phyloP scores from a whole-genome alignment of 2,888 invertebrate genomes.

The Agrotis puta region DNA sequence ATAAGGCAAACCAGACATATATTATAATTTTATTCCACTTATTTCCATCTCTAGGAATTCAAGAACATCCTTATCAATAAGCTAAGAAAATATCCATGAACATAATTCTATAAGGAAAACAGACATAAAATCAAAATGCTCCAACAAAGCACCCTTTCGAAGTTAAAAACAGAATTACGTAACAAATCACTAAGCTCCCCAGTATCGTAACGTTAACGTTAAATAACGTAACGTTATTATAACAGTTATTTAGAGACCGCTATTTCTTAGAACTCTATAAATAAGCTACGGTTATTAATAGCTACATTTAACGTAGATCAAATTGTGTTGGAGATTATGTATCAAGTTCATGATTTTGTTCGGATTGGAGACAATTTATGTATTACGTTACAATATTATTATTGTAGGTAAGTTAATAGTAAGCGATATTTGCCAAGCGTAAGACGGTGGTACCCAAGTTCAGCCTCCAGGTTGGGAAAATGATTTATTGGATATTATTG shows the following conservation, averaged over 20 bases:
- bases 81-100: neutral
- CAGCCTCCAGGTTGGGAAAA: too few relatives aligned
- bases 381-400: neutral
- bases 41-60: neutral
- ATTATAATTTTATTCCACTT: neutral
- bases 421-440: too few relatives aligned
- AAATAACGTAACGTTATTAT: conserved; percentile 20
- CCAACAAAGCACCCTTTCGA: neutral
- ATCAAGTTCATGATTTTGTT: neutral
- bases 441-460: too few relatives aligned
- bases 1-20: neutral
- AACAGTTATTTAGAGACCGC: neutral
- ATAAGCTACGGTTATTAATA: conserved; percentile 24
- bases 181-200: conserved; percentile 9
- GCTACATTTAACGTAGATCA: conserved; percentile 6
- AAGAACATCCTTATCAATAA: neutral
- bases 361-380: neutral
- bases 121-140: neutral
- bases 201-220: neutral
- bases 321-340: conserved; percentile 8
- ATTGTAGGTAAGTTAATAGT: too few relatives aligned
- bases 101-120: neutral
- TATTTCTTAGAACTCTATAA: conserved; percentile 2
- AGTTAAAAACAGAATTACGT: conserved; percentile 17
- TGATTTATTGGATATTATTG: too few relatives aligned